Percentiles rank a stretch among this genome's conserved stretches.
These are phyloP conservation scores for Brachyalestes nurse DNA, from an alignment of 2,797 vertebrate species.

Conservation along the genomic window DNA sequence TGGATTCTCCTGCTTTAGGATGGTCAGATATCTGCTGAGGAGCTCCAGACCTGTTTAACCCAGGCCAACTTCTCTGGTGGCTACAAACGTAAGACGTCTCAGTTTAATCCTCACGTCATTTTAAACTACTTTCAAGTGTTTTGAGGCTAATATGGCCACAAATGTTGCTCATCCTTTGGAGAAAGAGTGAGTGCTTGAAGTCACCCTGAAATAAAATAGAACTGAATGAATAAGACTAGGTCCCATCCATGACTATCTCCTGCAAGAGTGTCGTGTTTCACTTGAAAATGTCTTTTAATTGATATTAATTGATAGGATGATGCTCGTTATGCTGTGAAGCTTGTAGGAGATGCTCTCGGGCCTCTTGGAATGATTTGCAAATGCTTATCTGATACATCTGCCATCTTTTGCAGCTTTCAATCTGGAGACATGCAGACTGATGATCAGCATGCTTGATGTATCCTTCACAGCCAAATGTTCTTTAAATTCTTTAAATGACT, in stretches of 20 bases:
- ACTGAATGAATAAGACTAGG: too few relatives aligned
- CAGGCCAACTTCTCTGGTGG: constrained; percentile 89
- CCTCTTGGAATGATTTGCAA: not conserved
- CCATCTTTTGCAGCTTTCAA: constrained; percentile 85
- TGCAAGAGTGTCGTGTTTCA: too few relatives aligned
- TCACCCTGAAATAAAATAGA: too few relatives aligned
- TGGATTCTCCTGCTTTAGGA: constrained; percentile 76
- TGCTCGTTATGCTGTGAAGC: not conserved
- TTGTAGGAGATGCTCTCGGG: not conserved
- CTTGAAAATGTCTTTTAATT: too few relatives aligned
- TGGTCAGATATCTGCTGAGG: constrained; percentile 92
- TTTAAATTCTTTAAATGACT: not conserved
- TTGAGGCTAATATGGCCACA: not conserved
- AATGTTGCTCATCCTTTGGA: too few relatives aligned
- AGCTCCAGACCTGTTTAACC: constrained; percentile 93
- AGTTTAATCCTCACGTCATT: not conserved
- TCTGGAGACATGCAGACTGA: constrained; percentile 92
- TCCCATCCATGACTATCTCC: too few relatives aligned
- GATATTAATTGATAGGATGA: not conserved
- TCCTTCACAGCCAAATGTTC: constrained; percentile 76
- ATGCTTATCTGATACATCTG: not conserved
- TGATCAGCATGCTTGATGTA: constrained; percentile 98
- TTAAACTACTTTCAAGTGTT: not conserved
- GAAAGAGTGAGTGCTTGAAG: too few relatives aligned
- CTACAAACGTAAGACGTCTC: constrained; percentile 86